Evolutionary conservation across 2,888 invertebrate species (phyloP).

Genomic region (Aplocera efformata): DNA sequence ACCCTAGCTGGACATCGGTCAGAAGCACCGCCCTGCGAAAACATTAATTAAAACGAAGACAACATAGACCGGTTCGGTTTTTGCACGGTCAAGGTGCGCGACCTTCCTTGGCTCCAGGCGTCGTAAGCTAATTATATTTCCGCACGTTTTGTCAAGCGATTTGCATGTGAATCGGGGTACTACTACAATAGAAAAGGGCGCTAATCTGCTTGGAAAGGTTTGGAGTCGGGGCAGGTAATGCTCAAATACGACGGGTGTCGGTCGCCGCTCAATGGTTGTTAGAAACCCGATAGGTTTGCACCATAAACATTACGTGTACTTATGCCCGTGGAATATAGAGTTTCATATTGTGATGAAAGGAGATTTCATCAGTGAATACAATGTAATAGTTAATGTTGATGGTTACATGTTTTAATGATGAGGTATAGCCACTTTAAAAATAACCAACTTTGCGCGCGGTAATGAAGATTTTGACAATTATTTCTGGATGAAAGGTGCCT

Average conservation of each 20-base stretch:
- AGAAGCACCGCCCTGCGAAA: constrained; percentile 60
- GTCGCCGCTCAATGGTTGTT: constrained; percentile 50
- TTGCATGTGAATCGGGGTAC: constrained; percentile 72
- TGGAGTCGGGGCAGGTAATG: constrained; percentile 43
- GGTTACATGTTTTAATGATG: background rate
- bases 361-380: constrained; percentile 42
- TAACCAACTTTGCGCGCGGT: too few species aligned
- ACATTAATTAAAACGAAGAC: constrained; percentile 72
- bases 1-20: constrained; percentile 66
- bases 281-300: constrained; percentile 73
- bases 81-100: constrained; percentile 55
- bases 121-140: constrained; percentile 78
- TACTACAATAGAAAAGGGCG: constrained; percentile 59
- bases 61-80: constrained; percentile 70
- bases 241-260: constrained; percentile 39
- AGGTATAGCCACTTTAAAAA: too few species aligned
- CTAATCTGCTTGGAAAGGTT: constrained; percentile 56
- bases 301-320: constrained; percentile 63
- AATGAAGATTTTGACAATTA: too few species aligned
- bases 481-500: too few species aligned
- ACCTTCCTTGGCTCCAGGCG: constrained; percentile 48
- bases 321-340: constrained; percentile 52
- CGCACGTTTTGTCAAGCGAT: constrained; percentile 73
- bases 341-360: constrained; percentile 56
- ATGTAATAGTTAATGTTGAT: constrained; percentile 14